Conservation (phyloP, 1,140 invertebrate genomes). For the Scylla paramamosain region DNA sequence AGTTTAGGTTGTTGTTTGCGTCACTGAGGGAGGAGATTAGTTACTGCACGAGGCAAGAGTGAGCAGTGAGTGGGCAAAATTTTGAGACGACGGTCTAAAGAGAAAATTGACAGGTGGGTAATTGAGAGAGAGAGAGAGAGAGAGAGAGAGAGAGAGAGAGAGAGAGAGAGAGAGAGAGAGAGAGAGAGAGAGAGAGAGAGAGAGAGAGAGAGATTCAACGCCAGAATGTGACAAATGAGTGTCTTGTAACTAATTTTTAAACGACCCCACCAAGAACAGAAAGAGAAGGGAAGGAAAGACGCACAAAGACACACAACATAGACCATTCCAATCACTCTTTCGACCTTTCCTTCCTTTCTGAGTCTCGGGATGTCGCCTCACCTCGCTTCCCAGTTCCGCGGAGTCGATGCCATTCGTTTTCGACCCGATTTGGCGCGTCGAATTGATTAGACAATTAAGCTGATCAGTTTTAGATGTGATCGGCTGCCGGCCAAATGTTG, state of each 20-base stretch:
- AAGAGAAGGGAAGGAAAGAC: background rate
- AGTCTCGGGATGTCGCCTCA: no score
- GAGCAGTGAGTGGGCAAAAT: background rate
- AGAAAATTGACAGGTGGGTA: background rate
- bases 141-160: background rate
- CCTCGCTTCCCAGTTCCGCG: background rate
- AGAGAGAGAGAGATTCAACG: background rate
- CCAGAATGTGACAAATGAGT: no score
- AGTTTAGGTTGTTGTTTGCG: no score
- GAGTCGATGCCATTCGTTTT: background rate
- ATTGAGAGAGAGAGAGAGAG: constrained; percentile 26
- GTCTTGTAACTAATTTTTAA: no score
- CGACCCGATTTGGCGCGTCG: background rate
- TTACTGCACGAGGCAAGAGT: background rate
- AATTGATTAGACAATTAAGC: constrained; percentile 15
- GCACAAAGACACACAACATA: background rate
- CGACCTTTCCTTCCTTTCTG: no score
- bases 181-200: background rate
- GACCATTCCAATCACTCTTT: no score
- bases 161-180: background rate
- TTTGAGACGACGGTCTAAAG: background rate
- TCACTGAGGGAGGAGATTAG: no score
- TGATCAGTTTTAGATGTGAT: constrained; percentile 15
- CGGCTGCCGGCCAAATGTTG: background rate
- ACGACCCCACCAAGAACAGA: background rate